Conservation (phyloP, 2,888 invertebrate genomes). For the Hoplodrina blanda region DNA sequence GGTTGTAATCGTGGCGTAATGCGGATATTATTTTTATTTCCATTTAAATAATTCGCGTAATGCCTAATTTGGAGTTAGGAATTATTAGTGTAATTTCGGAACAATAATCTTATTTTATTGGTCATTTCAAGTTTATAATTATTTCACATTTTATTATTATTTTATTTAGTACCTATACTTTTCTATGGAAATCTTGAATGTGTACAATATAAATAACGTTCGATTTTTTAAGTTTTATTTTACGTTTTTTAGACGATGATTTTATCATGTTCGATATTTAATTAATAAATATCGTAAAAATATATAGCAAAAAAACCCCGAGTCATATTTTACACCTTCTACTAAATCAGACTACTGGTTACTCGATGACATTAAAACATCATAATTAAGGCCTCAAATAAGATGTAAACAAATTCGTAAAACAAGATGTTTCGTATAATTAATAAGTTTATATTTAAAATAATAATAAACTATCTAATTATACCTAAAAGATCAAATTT, state of each 20-base stretch:
- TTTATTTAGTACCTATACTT: not conserved
- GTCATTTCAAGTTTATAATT: not conserved
- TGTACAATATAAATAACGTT: not conserved
- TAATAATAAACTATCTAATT: conserved; percentile 39
- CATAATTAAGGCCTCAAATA: conserved; percentile 58
- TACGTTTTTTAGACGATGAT: no score
- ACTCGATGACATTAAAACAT: conserved; percentile 41
- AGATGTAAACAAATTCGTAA: conserved; percentile 56
- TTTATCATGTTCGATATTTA: no score
- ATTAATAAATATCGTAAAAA: not conserved
- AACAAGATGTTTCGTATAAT: conserved; percentile 59
- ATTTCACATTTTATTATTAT: not conserved
- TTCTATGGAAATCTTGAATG: not conserved
- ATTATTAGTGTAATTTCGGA: conserved; percentile 15
- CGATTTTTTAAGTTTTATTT: no score
- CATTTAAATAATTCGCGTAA: conserved; percentile 43
- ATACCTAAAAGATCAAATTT: conserved; percentile 49
- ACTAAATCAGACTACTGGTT: conserved; percentile 33
- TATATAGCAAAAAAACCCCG: not conserved
- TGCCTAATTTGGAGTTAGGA: conserved; percentile 20
- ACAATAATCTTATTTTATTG: conserved; percentile 22
- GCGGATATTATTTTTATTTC: conserved; percentile 49
- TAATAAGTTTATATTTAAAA: conserved; percentile 48
- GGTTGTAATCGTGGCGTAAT: conserved; percentile 62
- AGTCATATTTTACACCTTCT: conserved; percentile 11